These are phyloP conservation scores for Platyura marginata DNA, from an alignment of 1,140 invertebrate species.

Conservation along the genomic window DNA sequence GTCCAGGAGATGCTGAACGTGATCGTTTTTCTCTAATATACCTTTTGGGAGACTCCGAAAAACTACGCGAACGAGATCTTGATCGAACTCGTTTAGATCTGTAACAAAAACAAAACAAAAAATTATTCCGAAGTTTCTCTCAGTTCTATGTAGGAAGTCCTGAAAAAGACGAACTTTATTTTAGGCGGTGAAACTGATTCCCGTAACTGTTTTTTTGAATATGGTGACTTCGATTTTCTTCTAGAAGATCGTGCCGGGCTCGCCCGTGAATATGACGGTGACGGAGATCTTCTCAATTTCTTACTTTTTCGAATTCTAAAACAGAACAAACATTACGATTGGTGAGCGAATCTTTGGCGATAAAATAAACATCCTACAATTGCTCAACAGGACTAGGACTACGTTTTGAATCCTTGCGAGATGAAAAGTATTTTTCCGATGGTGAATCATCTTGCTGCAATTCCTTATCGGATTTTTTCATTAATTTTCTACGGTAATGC, in stretches of 20 bases:
- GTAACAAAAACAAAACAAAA: constrained; percentile 3
- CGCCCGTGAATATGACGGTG: constrained; percentile 7
- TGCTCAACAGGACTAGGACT: neutral
- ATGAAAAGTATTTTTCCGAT: neutral
- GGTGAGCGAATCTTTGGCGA: neutral
- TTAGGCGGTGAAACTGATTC: constrained; percentile 7
- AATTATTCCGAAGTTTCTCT: too few species aligned
- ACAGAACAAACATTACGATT: neutral
- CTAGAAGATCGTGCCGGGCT: constrained; percentile 7
- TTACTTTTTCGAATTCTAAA: neutral
- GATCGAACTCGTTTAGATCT: constrained; percentile 15
- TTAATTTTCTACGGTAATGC: constrained; percentile 77
- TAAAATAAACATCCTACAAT: neutral
- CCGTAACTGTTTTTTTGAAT: constrained; percentile 4
- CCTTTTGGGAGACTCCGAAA: constrained; percentile 15
- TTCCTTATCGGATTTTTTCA: constrained; percentile 34
- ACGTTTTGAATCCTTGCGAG: neutral
- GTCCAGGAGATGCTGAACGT: constrained; percentile 5
- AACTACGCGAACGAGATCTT: constrained; percentile 13
- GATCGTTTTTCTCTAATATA: too few species aligned
- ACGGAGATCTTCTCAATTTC: constrained; percentile 4
- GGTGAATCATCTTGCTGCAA: neutral
- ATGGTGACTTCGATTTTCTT: constrained; percentile 9
- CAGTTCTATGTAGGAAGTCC: neutral
- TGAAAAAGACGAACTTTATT: neutral